These are phyloP conservation scores for Leptura quadrifasciata DNA, from an alignment of 2,888 invertebrate genomes.

Conservation along the genomic window DNA sequence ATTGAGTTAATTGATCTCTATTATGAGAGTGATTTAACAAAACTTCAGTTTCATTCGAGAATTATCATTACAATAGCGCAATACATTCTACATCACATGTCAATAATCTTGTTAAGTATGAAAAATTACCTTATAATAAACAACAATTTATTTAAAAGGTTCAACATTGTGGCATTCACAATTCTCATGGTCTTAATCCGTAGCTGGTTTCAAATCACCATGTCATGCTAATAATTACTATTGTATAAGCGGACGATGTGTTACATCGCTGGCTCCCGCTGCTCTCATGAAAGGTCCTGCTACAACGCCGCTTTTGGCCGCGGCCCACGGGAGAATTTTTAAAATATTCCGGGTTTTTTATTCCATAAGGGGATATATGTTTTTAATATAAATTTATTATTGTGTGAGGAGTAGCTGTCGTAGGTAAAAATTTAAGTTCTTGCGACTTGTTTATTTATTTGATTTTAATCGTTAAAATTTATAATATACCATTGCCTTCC, in stretches of 20 bases:
- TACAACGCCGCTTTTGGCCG: conserved; percentile 22
- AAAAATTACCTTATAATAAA: conserved; percentile 62
- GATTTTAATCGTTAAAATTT: not conserved
- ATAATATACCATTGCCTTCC: not conserved
- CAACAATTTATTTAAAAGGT: conserved; percentile 58
- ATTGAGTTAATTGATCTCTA: conserved; percentile 24
- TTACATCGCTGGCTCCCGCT: conserved; percentile 67
- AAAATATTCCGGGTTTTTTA: conserved; percentile 27
- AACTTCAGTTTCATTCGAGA: conserved; percentile 40
- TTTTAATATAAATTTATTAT: conserved; percentile 1
- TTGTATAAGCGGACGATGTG: conserved; percentile 65
- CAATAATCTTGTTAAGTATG: conserved; percentile 59
- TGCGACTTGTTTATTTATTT: not conserved
- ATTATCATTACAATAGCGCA: conserved; percentile 49
- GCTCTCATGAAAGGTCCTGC: conserved; percentile 64
- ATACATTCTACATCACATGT: conserved; percentile 43
- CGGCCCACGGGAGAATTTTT: conserved; percentile 36
- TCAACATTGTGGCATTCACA: conserved; percentile 59
- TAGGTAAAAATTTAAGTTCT: not conserved
- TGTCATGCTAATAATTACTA: conserved; percentile 69
- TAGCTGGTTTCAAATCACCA: conserved; percentile 62
- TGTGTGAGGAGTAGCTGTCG: not conserved
- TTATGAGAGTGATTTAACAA: conserved; percentile 48
- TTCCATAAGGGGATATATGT: not conserved
- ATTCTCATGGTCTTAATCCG: conserved; percentile 64